Percentiles rank a stretch among this genome's conserved stretches.
These are phyloP conservation scores for Erebia epiphron DNA, from an alignment of 2,888 invertebrate species.

Conservation along the genomic window DNA sequence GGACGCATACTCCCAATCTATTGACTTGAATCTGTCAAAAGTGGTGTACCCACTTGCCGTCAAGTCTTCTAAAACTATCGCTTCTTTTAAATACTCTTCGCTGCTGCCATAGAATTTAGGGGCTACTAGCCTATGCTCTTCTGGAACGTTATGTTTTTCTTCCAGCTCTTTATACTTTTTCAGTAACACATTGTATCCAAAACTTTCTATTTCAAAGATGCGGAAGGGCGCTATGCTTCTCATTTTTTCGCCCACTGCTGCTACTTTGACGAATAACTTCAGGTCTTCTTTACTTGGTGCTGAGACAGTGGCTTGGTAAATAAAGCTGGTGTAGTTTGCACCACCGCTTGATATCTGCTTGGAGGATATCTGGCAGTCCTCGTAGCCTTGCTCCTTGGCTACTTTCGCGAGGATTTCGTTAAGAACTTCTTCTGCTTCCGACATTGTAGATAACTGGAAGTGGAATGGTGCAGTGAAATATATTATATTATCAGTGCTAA, in stretches of 20 bases:
- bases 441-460: slow-evolving; percentile 38
- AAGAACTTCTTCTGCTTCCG: slow-evolving; percentile 43
- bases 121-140: slow-evolving; percentile 45
- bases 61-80: slow-evolving; percentile 50
- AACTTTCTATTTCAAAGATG: slow-evolving; percentile 43
- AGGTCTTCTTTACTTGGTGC: slow-evolving; percentile 42
- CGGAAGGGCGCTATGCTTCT: slow-evolving; percentile 30
- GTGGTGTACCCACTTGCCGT: slow-evolving; percentile 43
- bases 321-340: slow-evolving; percentile 54
- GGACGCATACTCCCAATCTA: slow-evolving; percentile 52
- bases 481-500: neutral
- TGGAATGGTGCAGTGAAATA: neutral
- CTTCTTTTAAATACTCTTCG: slow-evolving; percentile 40
- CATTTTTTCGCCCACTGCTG: slow-evolving; percentile 42
- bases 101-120: slow-evolving; percentile 44
- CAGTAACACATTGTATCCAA: slow-evolving; percentile 43
- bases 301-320: slow-evolving; percentile 48
- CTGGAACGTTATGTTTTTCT: slow-evolving; percentile 40
- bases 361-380: slow-evolving; percentile 43
- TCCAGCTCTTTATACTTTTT: slow-evolving; percentile 44
- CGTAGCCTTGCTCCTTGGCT: slow-evolving; percentile 46
- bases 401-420: slow-evolving; percentile 46
- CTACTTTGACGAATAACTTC: slow-evolving; percentile 42
- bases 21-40: slow-evolving; percentile 44
- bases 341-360: slow-evolving; percentile 51